These are phyloP conservation scores for Ruditapes philippinarum DNA, from an alignment of 1,140 invertebrate species.

Conservation along the genomic window DNA sequence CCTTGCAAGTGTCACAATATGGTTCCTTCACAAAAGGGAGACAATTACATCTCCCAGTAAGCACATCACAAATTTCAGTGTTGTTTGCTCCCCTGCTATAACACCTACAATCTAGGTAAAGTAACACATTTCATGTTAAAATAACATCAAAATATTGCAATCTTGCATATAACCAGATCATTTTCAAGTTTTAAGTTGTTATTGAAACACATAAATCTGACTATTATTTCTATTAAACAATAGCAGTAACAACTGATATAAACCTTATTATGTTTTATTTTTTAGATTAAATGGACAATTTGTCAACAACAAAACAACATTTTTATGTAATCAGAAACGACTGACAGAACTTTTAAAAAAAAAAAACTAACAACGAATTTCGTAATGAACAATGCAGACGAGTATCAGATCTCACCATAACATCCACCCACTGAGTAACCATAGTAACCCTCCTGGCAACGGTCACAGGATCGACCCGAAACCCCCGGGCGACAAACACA, in stretches of 20 bases:
- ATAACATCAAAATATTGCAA: background rate
- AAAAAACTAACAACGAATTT: too few species aligned
- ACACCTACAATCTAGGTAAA: conserved; percentile 79
- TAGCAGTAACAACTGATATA: too few species aligned
- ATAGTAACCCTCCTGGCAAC: conserved; percentile 93
- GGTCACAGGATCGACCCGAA: conserved; percentile 92
- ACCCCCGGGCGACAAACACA: conserved; percentile 95
- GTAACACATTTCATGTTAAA: background rate
- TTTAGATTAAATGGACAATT: too few species aligned
- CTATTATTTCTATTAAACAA: too few species aligned
- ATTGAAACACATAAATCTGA: too few species aligned
- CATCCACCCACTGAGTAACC: conserved; percentile 94
- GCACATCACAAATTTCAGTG: conserved; percentile 92
- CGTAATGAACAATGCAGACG: background rate
- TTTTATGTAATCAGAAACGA: too few species aligned
- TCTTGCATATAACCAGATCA: too few species aligned
- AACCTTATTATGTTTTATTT: too few species aligned
- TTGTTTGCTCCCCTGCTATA: conserved; percentile 76
- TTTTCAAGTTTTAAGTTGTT: too few species aligned
- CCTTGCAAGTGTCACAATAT: conserved; percentile 87
- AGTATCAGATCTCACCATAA: conserved; percentile 78
- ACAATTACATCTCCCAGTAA: conserved; percentile 95
- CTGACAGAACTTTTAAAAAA: too few species aligned
- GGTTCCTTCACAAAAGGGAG: conserved; percentile 98
- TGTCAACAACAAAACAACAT: too few species aligned